Base-by-base conservation (phyloP, 2,797 vertebrate species). In the Helicolenus hilgendorfi region DNA sequence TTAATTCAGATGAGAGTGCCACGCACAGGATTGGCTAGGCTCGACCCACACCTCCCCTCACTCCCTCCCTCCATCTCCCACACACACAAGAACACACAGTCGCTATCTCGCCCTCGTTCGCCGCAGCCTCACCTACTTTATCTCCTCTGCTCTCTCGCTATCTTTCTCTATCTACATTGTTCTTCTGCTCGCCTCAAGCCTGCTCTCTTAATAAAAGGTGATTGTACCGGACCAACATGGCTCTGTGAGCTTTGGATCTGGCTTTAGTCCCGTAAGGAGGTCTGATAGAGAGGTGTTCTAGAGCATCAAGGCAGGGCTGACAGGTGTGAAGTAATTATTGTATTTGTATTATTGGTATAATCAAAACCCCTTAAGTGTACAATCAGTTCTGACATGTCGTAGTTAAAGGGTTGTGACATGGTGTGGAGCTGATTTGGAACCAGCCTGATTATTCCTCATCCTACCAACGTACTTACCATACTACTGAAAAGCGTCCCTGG, bases 1-100 rank as follows among this genome's bases (percentile, higher is more conserved):
- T 97, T 97, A 97, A 97, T 97, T 97, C 97, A 97, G 95, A 97
- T 96, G 96, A 96, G 95, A 96, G 96, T 93, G 95, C 88, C 89
- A 80, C 45, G 85, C 93, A 91, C 94, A 49, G 95, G 96, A 98
- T 97, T 97, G 97, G 97, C 94, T 95, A 58, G 87, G 81, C 78
- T 69, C 74, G 3, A 83, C 84, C 86, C 78, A 41, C 92, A 63
- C 49, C 49, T 10, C 49, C 72, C 22, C 63, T 10, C 45, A 1
- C 20, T 72, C 13, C 3, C 72, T 68, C 73, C 59, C 83, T 35
- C 63, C 65, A 77, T 53, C 49, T n/a, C 49, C 9, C 63, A 58
- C 53, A 41, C 60, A 68, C 36, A 73, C 56, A 41, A 10, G 14
- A 10, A 70, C 63, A 65, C 56, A 77, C 69, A 92, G 75, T 76